Base-by-base conservation (phyloP, 2,113 vertebrate species). In the Chamaetylas fuelleborni region DNA sequence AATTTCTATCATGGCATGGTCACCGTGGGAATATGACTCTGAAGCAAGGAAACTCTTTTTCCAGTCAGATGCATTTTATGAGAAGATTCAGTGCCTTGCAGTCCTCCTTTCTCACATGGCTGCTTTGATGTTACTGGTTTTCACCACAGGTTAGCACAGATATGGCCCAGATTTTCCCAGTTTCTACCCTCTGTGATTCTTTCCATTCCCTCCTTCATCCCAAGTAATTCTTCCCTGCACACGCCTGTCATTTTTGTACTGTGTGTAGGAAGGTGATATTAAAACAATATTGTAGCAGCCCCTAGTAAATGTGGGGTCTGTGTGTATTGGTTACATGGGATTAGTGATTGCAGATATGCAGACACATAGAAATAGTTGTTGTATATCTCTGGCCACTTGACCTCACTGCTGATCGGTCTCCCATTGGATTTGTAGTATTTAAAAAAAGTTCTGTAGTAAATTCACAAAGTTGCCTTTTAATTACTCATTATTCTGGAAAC, bases 41-140 rank as follows among this genome's bases (percentile, higher is more conserved):
- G 54, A 81, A 54, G 90, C 92, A 81, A 86, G 90, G 88, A 95
- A 97, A 94, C 78, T 48, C 67, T 90, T 86, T 95, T 95, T 88
- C 85, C 87, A 86, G 47, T 94, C 95, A 96, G 61, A 73, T 80
- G 53, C 43, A 11, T 82, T 95, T 94, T 67, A 83, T 94, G 94
- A 92, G 82, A 62, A 77, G 80, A 90, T 94, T 93, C 79, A 70
- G 1, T 79, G 65, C 82, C n/a, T 86, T 66, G 51, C 64, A 78
- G 26, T 28, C 19, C 58, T 86, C 34, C 38, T 77, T 88, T 85
- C 80, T 77, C 78, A 83, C 28, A 78, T 81, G 81, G 18, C 84
- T 91, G 74, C 25, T 0, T 53, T 72, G 40, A 26, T 13, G 3
- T 74, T 66, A 67, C n/a, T 88, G 60, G 51, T 81, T 92, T 88